Base-by-base conservation (phyloP, 2,113 vertebrate species). In the Erpornis zantholeuca region DNA sequence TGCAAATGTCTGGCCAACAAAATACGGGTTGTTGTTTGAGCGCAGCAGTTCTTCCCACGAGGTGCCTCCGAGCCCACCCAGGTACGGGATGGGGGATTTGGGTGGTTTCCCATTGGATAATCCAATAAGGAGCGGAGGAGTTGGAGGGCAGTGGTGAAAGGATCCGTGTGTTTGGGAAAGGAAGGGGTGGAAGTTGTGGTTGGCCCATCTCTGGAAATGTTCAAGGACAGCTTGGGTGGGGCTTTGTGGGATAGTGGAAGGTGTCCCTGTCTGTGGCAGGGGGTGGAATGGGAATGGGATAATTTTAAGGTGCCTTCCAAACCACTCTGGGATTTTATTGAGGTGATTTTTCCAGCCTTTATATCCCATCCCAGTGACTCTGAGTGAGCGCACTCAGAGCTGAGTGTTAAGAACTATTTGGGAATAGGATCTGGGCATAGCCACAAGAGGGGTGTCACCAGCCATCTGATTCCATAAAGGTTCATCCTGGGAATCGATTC, bases 1-100 rank as follows among this genome's bases (percentile, higher is more conserved):
- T 12, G 99, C 99, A 40, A 98, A 98, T 29, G 98, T 99, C 45
- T 99, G 99, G 99, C 97, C 99, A 49, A 99, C 99, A 44, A 99
- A 99, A 72, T 99, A 99, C 66, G 99, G 99, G 75, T 97, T 99
- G 94, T 95, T 99, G 52, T 98, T 99, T 60, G 99, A 99, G 92
- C 98, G 99, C 82, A 99, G 98, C 97, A 98, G 97, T 95, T 97
- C 98, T 60, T 96, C 97, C 4, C 98, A 98, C 64, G 99, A 99
- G 63, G 94, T 98, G 59, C 98, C 98, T 73, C 97, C 98, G 36
- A 98, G 98, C 92, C 97, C 98, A 28, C 98, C 98, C 29, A 98
- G 99, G 99, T 99, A 97, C 25, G 89, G 45, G 45, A 33, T 3
- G 29, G 75, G 71, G 21, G 27, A 23, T 70, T 23, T 70, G 56